Evolutionary conservation across 1,140 invertebrate species (phyloP).

Genomic region (Caligus rogercresseyi): DNA sequence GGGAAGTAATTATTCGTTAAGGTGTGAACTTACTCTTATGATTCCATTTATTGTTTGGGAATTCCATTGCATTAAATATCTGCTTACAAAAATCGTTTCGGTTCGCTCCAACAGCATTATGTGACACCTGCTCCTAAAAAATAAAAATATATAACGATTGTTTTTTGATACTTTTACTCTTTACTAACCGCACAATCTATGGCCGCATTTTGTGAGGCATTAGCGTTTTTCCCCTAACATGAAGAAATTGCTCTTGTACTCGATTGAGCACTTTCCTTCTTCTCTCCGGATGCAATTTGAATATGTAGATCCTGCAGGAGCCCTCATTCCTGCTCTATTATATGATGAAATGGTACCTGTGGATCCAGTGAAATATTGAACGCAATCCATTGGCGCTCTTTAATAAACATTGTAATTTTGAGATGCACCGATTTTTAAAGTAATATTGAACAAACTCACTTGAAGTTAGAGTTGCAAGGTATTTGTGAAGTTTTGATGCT

Average conservation of each 20-base stretch:
- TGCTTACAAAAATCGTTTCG: not conserved
- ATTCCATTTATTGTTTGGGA: not conserved
- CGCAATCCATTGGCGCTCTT: not conserved
- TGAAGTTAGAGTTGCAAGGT: not conserved
- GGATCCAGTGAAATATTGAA: not conserved
- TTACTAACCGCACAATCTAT: not conserved
- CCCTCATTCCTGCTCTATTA: not conserved
- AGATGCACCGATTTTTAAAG: not conserved
- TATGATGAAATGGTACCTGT: not conserved
- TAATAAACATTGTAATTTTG: not conserved
- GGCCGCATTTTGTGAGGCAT: not conserved
- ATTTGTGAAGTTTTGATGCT: not conserved
- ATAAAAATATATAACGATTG: not conserved
- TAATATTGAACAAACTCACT: not conserved
- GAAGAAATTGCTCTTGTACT: not conserved
- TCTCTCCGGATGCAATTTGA: not conserved
- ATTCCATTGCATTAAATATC: not conserved
- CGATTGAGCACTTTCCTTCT: not conserved
- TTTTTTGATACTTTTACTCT: not conserved
- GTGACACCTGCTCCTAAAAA: not conserved
- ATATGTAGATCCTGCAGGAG: not conserved
- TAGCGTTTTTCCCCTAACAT: not conserved
- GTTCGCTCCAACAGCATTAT: not conserved
- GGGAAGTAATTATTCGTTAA: not conserved
- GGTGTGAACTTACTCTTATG: not conserved